Conservation (phyloP, 1,140 invertebrate genomes). For the Diploscapter pachys region DNA sequence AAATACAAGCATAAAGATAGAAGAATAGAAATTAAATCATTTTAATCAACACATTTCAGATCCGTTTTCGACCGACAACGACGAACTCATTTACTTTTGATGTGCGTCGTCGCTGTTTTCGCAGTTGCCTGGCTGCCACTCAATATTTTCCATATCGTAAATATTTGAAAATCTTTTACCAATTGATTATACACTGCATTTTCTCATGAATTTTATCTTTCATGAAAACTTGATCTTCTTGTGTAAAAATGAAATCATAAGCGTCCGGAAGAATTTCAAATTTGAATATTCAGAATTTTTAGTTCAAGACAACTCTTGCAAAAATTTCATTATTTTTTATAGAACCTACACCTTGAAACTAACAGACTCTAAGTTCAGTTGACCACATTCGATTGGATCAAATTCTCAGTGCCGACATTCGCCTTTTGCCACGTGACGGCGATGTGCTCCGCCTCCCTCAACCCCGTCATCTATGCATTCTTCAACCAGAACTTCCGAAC, state of each 20-base stretch:
- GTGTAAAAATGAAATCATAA: no score
- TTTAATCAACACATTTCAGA: conserved; percentile 33
- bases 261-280: no score
- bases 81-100: conserved; percentile 63
- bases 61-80: conserved; percentile 62
- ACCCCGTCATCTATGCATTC: conserved; percentile 55
- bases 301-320: not conserved
- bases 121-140: conserved; percentile 63
- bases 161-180: not conserved
- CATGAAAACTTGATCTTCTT: no score
- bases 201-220: no score
- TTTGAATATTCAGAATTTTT: no score
- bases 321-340: no score
- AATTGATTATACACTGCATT: not conserved
- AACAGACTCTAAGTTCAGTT: conserved; percentile 25
- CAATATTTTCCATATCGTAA: conserved; percentile 63
- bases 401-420: conserved; percentile 60
- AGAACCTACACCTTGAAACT: no score
- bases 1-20: no score
- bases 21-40: not conserved
- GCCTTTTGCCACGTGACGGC: conserved; percentile 61
- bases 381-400: conserved; percentile 49
- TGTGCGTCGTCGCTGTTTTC: conserved; percentile 60
- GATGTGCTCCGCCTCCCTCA: conserved; percentile 52
- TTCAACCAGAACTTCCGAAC: conserved; percentile 56